phyloP scores from a whole-genome alignment of 2,888 invertebrate species.

The Archips crataeganus region DNA sequence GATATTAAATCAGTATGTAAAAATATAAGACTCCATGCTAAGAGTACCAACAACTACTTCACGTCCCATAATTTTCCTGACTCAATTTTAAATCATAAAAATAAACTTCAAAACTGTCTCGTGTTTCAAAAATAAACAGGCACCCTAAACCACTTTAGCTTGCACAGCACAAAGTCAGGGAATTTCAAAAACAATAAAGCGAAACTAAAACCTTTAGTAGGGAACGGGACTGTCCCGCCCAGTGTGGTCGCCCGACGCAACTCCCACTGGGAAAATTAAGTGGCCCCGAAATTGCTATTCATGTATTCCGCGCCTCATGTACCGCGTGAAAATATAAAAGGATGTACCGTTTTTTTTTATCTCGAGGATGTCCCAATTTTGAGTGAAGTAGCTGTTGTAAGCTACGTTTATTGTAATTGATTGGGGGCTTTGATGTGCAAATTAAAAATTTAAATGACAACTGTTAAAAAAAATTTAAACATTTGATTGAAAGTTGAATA shows the following conservation, averaged over 20 bases:
- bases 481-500: no score
- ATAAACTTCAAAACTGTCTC: background rate
- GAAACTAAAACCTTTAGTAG: slow-evolving; percentile 45
- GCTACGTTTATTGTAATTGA: slow-evolving; percentile 1
- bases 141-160: slow-evolving; percentile 16
- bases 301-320: slow-evolving; percentile 50
- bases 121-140: slow-evolving; percentile 1
- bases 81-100: background rate
- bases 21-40: background rate
- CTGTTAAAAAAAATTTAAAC: no score
- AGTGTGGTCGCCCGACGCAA: slow-evolving; percentile 42
- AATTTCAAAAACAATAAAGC: slow-evolving; percentile 47
- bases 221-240: slow-evolving; percentile 41
- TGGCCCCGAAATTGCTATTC: slow-evolving; percentile 52
- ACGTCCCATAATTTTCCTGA: background rate
- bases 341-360: slow-evolving; percentile 46
- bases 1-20: no score
- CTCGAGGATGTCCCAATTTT: slow-evolving; percentile 39
- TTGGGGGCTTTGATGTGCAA: background rate
- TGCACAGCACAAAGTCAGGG: slow-evolving; percentile 28
- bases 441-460: no score
- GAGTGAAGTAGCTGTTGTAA: slow-evolving; percentile 32
- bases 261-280: slow-evolving; percentile 52
- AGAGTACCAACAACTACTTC: background rate
- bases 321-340: slow-evolving; percentile 45